phyloP scores from a whole-genome alignment of 2,113 vertebrate species.

The Pteropus alecto region DNA sequence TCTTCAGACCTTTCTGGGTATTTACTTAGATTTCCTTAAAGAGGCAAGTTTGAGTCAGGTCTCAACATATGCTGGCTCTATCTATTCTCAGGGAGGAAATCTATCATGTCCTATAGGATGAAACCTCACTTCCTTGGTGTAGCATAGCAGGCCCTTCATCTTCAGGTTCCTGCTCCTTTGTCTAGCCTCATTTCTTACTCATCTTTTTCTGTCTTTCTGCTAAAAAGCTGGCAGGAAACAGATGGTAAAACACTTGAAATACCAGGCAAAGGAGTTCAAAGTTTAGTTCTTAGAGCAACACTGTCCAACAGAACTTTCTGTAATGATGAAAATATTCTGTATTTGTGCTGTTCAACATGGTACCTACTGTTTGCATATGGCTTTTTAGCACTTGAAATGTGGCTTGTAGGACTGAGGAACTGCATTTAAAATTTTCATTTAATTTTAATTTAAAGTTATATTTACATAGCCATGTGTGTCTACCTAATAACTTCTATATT shows the following conservation, averaged over 20 bases:
- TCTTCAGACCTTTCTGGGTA: neutral
- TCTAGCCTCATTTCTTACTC: neutral
- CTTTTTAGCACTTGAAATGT: neutral
- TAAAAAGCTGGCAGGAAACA: neutral
- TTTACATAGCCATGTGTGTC: neutral
- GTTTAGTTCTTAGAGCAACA: conserved; percentile 13
- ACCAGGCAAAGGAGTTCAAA: neutral
- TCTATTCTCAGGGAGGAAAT: conserved; percentile 8
- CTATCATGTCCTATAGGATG: neutral
- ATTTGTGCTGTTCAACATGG: neutral
- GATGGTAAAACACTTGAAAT: neutral
- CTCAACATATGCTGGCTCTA: neutral
- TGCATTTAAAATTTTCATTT: conserved; percentile 25
- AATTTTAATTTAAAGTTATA: conserved; percentile 17
- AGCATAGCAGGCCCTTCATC: neutral
- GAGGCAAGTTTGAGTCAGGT: neutral
- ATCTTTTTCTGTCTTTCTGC: neutral
- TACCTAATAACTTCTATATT: neutral
- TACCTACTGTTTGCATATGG: neutral
- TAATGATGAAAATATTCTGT: neutral
- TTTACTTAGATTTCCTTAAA: neutral
- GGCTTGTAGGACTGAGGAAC: neutral
- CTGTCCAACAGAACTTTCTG: neutral
- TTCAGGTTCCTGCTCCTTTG: neutral
- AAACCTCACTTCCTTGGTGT: neutral